These are phyloP conservation scores for Semnornis frantzii DNA, from an alignment of 2,113 vertebrate species.

Conservation along the genomic window DNA sequence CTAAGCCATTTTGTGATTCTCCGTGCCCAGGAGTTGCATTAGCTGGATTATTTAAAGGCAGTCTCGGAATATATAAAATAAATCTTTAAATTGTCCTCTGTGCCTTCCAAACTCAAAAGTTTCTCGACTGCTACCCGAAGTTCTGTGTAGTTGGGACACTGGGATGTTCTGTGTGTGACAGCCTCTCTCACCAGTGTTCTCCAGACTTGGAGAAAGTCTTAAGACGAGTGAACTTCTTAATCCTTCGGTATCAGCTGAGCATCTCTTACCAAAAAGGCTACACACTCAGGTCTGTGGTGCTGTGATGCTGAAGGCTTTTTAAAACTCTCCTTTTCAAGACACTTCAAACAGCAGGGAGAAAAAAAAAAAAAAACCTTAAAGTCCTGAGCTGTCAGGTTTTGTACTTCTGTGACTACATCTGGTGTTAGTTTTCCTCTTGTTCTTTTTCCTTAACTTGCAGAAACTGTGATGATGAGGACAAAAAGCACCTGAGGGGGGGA, in stretches of 20 bases:
- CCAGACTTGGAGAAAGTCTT: not conserved
- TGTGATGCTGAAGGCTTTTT: not conserved
- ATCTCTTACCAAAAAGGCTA: not conserved
- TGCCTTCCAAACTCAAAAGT: not conserved
- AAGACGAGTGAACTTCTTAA: not conserved
- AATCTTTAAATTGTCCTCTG: not conserved
- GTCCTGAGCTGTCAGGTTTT: not conserved
- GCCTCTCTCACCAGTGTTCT: not conserved
- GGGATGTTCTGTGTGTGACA: not conserved
- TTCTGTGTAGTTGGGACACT: not conserved
- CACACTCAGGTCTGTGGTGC: too few relatives aligned
- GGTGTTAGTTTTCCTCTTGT: not conserved
- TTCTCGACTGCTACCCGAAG: not conserved
- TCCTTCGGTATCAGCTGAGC: not conserved
- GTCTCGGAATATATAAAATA: fast-evolving
- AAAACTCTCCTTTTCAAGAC: not conserved
- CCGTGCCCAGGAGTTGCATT: not conserved
- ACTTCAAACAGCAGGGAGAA: not conserved
- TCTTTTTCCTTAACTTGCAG: not conserved
- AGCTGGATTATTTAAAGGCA: not conserved
- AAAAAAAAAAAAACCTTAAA: not conserved
- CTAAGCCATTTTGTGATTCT: not conserved
- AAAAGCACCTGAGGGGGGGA: not conserved
- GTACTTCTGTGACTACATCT: not conserved
- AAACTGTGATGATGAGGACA: not conserved